Evolutionary conservation across 2,797 vertebrate species (phyloP).

Genomic region (Pantherophis vulpinus): DNA sequence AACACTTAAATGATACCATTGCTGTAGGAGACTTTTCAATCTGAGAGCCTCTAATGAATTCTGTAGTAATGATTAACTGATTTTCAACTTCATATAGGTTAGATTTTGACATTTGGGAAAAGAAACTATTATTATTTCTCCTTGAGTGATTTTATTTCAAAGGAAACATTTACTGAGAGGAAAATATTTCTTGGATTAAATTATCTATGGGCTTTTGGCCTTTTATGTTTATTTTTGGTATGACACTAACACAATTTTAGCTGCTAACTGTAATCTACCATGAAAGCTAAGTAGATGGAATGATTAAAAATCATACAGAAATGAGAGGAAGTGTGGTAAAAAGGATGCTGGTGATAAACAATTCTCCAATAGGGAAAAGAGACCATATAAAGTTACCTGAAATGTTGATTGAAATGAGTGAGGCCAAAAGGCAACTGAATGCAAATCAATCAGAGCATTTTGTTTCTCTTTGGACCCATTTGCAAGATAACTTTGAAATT

Average conservation of each 20-base stretch:
- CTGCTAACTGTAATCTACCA: constrained; percentile 3
- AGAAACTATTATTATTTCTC: constrained; percentile 16
- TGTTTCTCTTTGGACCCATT: not conserved
- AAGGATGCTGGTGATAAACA: not conserved
- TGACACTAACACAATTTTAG: constrained; percentile 1
- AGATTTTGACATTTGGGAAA: constrained; percentile 20
- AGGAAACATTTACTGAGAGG: not conserved
- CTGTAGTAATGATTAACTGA: constrained; percentile 2
- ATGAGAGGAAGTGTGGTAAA: not conserved
- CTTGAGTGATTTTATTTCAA: constrained; percentile 26
- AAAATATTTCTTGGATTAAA: constrained; percentile 15
- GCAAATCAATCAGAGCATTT: not conserved
- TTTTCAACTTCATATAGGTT: constrained; percentile 11
- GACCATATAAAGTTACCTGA: not conserved
- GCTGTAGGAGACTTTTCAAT: not conserved
- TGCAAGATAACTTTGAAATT: not conserved
- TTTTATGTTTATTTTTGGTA: not conserved
- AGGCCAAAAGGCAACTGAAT: not conserved
- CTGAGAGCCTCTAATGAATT: not conserved
- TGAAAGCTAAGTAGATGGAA: constrained; percentile 4
- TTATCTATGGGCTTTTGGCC: not conserved
- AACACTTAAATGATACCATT: not conserved
- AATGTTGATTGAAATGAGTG: not conserved
- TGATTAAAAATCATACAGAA: not conserved
- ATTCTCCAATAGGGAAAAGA: constrained; percentile 3